Conservation (phyloP, 2,797 vertebrate species). For the Melanotaenia boesemani region DNA sequence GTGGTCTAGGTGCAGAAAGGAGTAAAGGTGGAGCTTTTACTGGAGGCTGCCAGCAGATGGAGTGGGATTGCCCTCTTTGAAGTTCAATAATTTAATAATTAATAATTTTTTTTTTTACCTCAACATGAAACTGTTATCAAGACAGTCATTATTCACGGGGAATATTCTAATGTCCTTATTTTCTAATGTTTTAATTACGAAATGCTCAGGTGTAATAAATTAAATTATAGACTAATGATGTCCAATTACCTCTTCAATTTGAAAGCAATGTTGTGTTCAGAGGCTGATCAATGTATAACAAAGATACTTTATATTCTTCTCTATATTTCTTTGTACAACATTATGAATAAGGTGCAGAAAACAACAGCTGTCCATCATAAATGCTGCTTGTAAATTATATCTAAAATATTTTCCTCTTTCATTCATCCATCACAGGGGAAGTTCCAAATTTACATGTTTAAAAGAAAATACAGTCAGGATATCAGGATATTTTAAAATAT, state of each 20-base stretch:
- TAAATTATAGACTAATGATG: neutral
- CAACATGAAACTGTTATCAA: neutral
- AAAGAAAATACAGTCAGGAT: neutral
- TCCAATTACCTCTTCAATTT: neutral
- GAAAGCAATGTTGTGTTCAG: neutral
- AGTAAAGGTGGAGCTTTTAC: slow-evolving; percentile 31
- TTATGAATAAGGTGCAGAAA: neutral
- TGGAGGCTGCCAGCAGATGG: slow-evolving; percentile 48
- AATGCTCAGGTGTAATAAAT: neutral
- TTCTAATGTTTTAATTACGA: neutral
- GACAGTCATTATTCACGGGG: neutral
- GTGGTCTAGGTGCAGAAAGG: slow-evolving; percentile 58
- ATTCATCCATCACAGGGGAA: neutral
- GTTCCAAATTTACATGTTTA: too few species aligned
- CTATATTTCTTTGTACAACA: too few species aligned
- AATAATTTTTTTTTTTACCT: slow-evolving; percentile 43
- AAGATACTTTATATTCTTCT: neutral
- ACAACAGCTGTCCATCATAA: neutral
- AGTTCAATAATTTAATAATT: slow-evolving; percentile 15
- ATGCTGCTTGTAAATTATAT: neutral
- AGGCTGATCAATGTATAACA: neutral
- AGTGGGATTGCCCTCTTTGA: slow-evolving; percentile 70
- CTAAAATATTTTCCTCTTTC: neutral
- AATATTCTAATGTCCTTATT: neutral
- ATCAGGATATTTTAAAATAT: neutral